These are phyloP conservation scores for Drosophila mettleri DNA, from an alignment of 2,888 invertebrate species.

Conservation along the genomic window DNA sequence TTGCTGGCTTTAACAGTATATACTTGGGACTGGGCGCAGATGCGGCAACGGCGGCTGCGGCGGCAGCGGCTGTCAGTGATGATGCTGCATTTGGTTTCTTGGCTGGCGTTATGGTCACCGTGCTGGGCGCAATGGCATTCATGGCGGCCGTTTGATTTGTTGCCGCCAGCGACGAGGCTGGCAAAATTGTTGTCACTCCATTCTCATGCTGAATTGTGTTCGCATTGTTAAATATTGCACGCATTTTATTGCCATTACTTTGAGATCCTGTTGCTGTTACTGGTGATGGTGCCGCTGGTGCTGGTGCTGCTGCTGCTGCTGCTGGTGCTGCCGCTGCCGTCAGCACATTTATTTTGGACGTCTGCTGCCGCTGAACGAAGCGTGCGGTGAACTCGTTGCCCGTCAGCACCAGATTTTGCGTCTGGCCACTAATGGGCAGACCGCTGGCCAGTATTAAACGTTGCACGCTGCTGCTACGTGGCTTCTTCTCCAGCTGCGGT, in stretches of 20 bases:
- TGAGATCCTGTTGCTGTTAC: slow-evolving; percentile 55
- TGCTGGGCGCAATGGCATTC: slow-evolving; percentile 82
- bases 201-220: slow-evolving; percentile 81
- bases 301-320: slow-evolving; percentile 36
- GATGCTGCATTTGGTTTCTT: slow-evolving; percentile 55
- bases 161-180: slow-evolving; percentile 81
- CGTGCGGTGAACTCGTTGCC: slow-evolving; percentile 82
- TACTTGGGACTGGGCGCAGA: slow-evolving; percentile 77
- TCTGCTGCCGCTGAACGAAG: slow-evolving; percentile 77
- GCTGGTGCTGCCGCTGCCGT: slow-evolving; percentile 37
- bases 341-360: slow-evolving; percentile 59
- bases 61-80: slow-evolving; percentile 25
- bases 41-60: slow-evolving; percentile 1
- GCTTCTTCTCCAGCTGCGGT: slow-evolving; percentile 73
- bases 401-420: slow-evolving; percentile 79
- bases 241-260: slow-evolving; percentile 62
- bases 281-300: slow-evolving; percentile 15
- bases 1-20: slow-evolving; percentile 78
- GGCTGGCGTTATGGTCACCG: slow-evolving; percentile 82
- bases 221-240: slow-evolving; percentile 82
- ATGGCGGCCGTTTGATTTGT: slow-evolving; percentile 80
- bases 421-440: slow-evolving; percentile 76
- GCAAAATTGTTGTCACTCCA: slow-evolving; percentile 81
- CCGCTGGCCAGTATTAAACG: slow-evolving; percentile 82
- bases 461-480: slow-evolving; percentile 65